phyloP scores from a whole-genome alignment of 2,113 vertebrate genomes.

The Tylochromis polylepis region DNA sequence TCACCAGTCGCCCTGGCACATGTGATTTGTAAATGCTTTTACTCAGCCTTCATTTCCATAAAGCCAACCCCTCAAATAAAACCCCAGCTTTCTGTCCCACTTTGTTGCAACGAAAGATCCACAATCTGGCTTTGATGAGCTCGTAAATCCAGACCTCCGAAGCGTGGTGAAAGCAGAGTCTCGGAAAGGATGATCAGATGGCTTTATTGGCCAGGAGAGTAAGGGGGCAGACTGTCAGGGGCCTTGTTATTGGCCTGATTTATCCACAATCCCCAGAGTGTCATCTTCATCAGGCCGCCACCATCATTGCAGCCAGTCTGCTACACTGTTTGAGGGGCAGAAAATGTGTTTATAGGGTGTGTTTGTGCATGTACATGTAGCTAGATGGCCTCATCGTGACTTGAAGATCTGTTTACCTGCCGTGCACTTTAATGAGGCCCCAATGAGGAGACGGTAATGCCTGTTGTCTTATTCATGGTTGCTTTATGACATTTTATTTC shows the following conservation, averaged over 20 bases:
- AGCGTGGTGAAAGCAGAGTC: conserved; percentile 23
- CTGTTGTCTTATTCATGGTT: conserved; percentile 12
- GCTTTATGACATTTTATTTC: background rate
- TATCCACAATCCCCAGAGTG: conserved; percentile 62
- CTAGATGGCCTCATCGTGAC: background rate
- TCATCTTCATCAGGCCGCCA: conserved; percentile 38
- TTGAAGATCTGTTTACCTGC: conserved; percentile 21
- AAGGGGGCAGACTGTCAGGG: conserved; percentile 24
- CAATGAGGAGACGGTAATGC: background rate
- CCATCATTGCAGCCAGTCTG: background rate
- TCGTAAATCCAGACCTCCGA: conserved; percentile 59
- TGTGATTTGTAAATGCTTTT: conserved; percentile 27
- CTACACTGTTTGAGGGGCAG: conserved; percentile 25
- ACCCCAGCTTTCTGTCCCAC: conserved; percentile 42
- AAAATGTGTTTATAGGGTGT: background rate
- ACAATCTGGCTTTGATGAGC: conserved; percentile 65
- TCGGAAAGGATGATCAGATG: conserved; percentile 66
- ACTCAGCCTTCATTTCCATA: conserved; percentile 8
- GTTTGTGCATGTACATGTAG: background rate
- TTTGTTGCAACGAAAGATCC: conserved; percentile 41
- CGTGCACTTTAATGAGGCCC: conserved; percentile 42
- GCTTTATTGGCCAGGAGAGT: conserved; percentile 56
- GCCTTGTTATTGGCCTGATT: conserved; percentile 66
- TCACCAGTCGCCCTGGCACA: background rate
- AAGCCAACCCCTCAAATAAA: background rate